phyloP scores from a whole-genome alignment of 2,113 vertebrate species.

The Microtus ochrogaster region DNA sequence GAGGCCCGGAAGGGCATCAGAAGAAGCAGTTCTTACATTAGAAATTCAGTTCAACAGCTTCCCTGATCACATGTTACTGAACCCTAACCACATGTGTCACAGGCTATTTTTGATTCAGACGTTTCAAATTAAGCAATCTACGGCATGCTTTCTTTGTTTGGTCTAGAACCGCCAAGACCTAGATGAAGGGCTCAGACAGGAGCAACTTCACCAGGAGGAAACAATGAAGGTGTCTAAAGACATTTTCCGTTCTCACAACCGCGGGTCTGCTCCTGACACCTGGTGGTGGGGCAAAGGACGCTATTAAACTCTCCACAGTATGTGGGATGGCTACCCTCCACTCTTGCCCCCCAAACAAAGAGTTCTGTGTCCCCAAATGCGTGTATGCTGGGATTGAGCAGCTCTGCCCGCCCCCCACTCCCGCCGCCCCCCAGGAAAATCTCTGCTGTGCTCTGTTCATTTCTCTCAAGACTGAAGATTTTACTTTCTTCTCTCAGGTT shows the following conservation, averaged over 20 bases:
- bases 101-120: too few species aligned
- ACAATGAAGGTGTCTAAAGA: background rate
- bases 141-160: background rate
- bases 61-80: background rate
- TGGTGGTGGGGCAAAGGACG: too few species aligned
- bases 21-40: background rate
- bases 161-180: background rate
- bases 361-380: background rate
- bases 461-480: background rate
- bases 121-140: background rate
- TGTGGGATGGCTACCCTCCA: background rate
- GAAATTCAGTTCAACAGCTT: background rate
- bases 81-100: background rate
- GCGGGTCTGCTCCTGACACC: background rate
- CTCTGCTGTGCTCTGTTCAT: background rate
- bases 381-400: background rate
- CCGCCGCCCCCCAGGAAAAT: background rate
- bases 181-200: background rate
- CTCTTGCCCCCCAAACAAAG: background rate
- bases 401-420: too few species aligned
- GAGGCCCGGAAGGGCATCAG: too few species aligned
- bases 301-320: background rate
- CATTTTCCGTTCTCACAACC: background rate
- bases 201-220: background rate
- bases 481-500: background rate